A percentile compares a stretch with the other conserved stretches of the same genome.
These are phyloP conservation scores for Drosophila watanabei DNA, from an alignment of 1,140 invertebrate species.

Conservation along the genomic window DNA sequence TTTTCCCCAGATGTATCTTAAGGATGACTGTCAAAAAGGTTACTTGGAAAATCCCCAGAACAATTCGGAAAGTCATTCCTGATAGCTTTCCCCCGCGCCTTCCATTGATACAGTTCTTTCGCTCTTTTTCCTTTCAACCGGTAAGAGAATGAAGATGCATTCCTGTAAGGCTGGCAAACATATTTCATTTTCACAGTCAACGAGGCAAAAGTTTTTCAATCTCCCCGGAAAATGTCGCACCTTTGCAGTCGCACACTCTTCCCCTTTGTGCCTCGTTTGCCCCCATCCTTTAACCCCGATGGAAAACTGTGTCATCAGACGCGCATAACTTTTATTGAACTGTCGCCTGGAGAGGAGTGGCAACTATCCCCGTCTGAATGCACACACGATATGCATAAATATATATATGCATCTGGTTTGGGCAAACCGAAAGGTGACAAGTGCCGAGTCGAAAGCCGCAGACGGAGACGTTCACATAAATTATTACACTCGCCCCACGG, in stretches of 20 bases:
- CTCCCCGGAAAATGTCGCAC: conserved; percentile 49
- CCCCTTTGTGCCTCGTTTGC: background rate
- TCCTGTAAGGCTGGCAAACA: conserved; percentile 49
- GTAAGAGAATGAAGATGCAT: conserved; percentile 32
- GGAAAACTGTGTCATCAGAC: conserved; percentile 76
- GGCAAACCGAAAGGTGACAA: conserved; percentile 63
- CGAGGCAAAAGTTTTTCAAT: conserved; percentile 81
- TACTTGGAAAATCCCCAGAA: conserved; percentile 43
- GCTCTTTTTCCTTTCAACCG: conserved; percentile 30
- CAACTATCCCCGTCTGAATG: conserved; percentile 9
- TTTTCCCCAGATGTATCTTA: background rate
- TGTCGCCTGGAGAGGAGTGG: conserved; percentile 45
- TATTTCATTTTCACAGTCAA: conserved; percentile 80
- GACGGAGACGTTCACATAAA: conserved; percentile 73
- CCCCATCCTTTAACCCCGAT: conserved; percentile 6
- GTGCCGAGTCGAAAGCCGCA: conserved; percentile 79
- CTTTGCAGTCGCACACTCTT: conserved; percentile 1
- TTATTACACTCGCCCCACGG: conserved; percentile 63
- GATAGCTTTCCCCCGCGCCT: conserved; percentile 24
- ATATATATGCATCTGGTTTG: conserved; percentile 21
- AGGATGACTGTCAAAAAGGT: conserved; percentile 53
- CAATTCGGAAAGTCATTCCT: conserved; percentile 30
- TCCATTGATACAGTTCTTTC: conserved; percentile 53
- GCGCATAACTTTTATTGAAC: conserved; percentile 82
- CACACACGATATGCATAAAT: background rate